Evolutionary conservation across 2,797 vertebrate genomes (phyloP), one percentile per base, ranked within the genome.

Genomic region (Orientallactaga sibirica): DNA sequence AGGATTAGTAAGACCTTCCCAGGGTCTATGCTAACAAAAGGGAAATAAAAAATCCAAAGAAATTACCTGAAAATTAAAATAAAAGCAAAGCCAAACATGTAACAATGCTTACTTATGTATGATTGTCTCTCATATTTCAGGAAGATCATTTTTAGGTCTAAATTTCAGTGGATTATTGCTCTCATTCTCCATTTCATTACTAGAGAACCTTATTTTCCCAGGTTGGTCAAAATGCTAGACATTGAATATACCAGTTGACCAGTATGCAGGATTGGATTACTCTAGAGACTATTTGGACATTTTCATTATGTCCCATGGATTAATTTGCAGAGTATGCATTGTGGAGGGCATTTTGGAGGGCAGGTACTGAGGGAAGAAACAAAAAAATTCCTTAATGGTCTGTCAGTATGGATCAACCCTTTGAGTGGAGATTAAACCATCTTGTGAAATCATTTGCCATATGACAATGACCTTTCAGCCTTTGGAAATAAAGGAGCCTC

Each of bases 151-250:
- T 75, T 94, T 85, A 16, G 14, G 25, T 88, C n/a, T 66, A 90
- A 71, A 79, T 94, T 86, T 94, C 75, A 90, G 66, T 78, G 52
- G 58, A 78, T 86, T 91, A 62, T 67, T 80, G 15, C 18, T 68
- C 85, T 87, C 27, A 7, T 83, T 96, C 41, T 91, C 41, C 61
- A 91, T 88, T 80, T 41, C 61, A 68, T 77, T 86, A 64, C 48
- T 82, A 41, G 88, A 66, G 80, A 96, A 85, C 29, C 62, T 94
- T 94, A 81, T 95, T 92, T 95, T 95, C 89, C 74, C 78, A 95
- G 29, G 88, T 75, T 94, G 92, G 95, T 97, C 94, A 96, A 92
- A 94, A 96, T 97, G 96, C 94, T 95, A 95, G 93, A 85, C 95
- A 76, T 22, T 75, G 48, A 75, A 33, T 89, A 90, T 61, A 78